Base-by-base conservation (phyloP, 2,113 vertebrate genomes). In the Peromyscus californicus region DNA sequence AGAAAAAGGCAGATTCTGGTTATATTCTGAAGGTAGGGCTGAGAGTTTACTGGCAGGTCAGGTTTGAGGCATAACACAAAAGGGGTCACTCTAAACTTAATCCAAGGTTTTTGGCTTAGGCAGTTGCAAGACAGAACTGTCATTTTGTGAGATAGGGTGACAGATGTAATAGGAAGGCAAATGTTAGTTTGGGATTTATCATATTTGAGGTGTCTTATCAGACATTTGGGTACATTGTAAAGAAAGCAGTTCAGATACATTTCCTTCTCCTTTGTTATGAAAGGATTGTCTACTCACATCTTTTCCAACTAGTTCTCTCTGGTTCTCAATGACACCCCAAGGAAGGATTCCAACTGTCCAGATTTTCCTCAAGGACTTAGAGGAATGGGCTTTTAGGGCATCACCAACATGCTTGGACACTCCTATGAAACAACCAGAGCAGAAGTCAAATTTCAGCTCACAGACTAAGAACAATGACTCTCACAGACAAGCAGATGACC, bases 311-410 rank as follows among this genome's bases (percentile, higher is more conserved):
- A 99, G 99, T 98, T 99, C 99, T 29, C 93, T 98, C 97, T 99
- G 99, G 98, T 99, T 99, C 98, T 99, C 99, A 96, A 99, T 99
- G 96, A 99, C 98, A 83, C 99, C 99, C 99, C 99, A 99, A 0
- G 99, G 99, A 74, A 99, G 99, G 94, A 99, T 99, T 79, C 99
- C 99, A 83, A 99, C 98, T 65, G 99, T 99, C 93, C 99, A 99
- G 89, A 99, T 99, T 98, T 99, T 99, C 95, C 99, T 99, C 96
- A 99, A 97, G 90, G 99, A 98, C 36, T 99, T 99, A 48, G 99
- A 99, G 42, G 99, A 99, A 97, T 99, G 98, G 45, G 97, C 97
- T 99, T 99, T 99, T 95, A 99, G 97, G 0, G 99, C 99, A 98
- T 99, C 99, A 0, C 99, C 99, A 57, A 99, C 99, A 72, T 99